Conservation (phyloP, 2,113 vertebrate species). For the Trachemys scripta region DNA sequence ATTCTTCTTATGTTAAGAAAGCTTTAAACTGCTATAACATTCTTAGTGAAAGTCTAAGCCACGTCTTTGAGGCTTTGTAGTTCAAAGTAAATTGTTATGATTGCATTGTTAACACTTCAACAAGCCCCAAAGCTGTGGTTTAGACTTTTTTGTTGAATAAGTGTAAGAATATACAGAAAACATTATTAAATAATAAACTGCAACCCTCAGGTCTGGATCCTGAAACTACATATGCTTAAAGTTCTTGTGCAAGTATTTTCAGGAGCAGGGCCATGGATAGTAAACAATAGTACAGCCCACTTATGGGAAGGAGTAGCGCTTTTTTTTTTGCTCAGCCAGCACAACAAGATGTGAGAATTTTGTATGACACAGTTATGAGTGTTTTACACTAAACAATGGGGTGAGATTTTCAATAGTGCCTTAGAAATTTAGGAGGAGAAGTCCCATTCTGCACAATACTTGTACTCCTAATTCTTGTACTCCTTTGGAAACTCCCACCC, state of each 20-base stretch:
- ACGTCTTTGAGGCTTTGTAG: background rate
- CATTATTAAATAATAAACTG: background rate
- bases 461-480: background rate
- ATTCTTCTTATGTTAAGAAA: background rate
- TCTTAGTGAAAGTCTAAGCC: background rate
- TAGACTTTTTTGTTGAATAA: background rate
- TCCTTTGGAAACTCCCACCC: background rate
- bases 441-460: background rate
- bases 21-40: background rate
- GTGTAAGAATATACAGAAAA: background rate
- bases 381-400: fast-evolving
- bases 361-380: background rate
- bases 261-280: background rate
- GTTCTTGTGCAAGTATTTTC: background rate
- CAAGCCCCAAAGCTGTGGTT: background rate
- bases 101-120: background rate
- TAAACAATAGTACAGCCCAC: background rate
- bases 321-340: background rate
- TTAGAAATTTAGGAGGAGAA: background rate
- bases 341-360: background rate
- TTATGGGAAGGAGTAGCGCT: background rate
- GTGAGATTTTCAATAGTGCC: background rate
- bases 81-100: background rate
- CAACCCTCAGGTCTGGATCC: background rate
- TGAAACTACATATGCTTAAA: background rate